Base-by-base conservation (phyloP, 2,888 invertebrate species). In the Plusia festucae region DNA sequence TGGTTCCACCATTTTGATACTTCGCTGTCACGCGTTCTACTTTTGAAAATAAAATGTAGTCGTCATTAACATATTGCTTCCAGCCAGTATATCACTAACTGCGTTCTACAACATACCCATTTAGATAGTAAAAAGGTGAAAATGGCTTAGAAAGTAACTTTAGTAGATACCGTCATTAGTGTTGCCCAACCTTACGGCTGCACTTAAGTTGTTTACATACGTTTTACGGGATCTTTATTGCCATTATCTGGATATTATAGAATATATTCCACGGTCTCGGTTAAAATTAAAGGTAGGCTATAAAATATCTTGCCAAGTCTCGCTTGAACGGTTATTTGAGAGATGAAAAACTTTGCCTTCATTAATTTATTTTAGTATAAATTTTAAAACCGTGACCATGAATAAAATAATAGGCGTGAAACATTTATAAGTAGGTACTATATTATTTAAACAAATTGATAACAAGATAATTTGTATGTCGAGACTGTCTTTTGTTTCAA, bases 111-210 rank as follows among this genome's bases (percentile, higher is more conserved):
- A 73, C 71, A 76, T 70, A 77, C 79, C 77, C 86, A 89, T 91
- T 89, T 86, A 90, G 90, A 90, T 90, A 90, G 80, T 83, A 81
- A 82, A 84, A 67, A 66, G 67, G 86, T 82, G 83, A 85, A 85
- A 85, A 87, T 88, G 82, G 82, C 84, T 85, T 87, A 86, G 87
- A 90, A 90, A 89, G 88, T 85, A 79, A 85, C 83, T 84, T 81
- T 84, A 79, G 81, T 71, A 81, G 78, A 83, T 85, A 85, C 80
- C 76, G 82, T 78, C 80, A 81, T 84, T 85, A 81, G 79, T 68
- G 71, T 89, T 88, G 81, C 88, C 71, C 81, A 89, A 89, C 81
- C 59, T 80, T 77, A 85, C 9, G 30, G 30, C 80, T 68, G 70
- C 81, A 83, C 80, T 83, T 82, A 84, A 85, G 79, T 73, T 79